These are phyloP conservation scores for Pantherophis guttatus DNA, from an alignment of 2,113 vertebrate species.

Conservation along the genomic window DNA sequence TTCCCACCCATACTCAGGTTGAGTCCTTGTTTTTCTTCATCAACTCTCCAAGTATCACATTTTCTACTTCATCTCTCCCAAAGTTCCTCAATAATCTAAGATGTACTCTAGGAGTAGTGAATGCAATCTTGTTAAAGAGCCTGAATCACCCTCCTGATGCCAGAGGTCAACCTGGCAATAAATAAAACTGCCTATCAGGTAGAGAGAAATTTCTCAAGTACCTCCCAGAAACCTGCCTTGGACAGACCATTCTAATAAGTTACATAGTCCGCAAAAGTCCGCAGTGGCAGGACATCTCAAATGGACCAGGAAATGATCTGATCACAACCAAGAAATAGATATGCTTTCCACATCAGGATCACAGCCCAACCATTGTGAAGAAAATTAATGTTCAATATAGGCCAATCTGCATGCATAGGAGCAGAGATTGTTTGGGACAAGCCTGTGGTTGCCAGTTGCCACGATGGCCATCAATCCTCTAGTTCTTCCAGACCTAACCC, in stretches of 20 bases:
- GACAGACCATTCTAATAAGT: background rate
- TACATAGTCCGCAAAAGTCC: background rate
- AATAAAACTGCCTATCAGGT: background rate
- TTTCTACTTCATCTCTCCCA: background rate
- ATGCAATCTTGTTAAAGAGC: background rate
- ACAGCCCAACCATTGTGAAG: background rate
- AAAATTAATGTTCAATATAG: background rate
- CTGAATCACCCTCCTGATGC: background rate
- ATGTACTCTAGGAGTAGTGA: background rate
- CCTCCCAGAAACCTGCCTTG: background rate
- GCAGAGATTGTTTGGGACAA: background rate
- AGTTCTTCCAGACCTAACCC: background rate
- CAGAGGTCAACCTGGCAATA: background rate
- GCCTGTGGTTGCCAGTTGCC: background rate
- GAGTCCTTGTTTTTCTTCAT: background rate
- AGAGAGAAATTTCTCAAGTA: background rate
- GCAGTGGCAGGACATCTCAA: background rate
- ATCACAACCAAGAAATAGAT: background rate
- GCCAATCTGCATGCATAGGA: background rate
- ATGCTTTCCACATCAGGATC: background rate
- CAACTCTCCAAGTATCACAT: background rate
- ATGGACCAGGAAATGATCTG: background rate
- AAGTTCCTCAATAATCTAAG: background rate
- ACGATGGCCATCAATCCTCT: background rate
- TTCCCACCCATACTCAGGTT: background rate